Evolutionary conservation across 2,888 invertebrate species (phyloP), one percentile per base, ranked within the genome.

Genomic region (Troides oblongomaculatus): DNA sequence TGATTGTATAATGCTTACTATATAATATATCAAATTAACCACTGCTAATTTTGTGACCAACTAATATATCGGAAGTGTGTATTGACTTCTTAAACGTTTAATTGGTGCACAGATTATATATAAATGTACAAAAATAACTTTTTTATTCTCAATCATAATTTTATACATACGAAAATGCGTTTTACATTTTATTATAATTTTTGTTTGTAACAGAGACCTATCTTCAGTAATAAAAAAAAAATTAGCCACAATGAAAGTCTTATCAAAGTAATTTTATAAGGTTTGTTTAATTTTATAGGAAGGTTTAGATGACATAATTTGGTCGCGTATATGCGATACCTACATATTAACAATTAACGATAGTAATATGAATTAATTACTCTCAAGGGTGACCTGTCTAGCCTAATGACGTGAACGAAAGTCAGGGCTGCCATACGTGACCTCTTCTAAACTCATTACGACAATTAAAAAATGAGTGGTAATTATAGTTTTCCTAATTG

Each of bases 311-410:
- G 53, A 56, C 61, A 36, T 36, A 62, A 62, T 66, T 60, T 50
- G 59, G 17, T 46, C 53, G 25, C 50, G 66, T n/a, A n/a, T 14
- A 61, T 8, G 23, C 25, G 56, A 56, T 56, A 53, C 64, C 30
- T 46, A 39, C 17, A 30, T 69, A 62, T 61, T 58, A 62, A 66
- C 62, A 64, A 62, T 71, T 63, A 68, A 73, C 56, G 68, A 61
- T 21, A 21, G 43, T 57, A 65, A 58, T 70, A 69, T 68, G 66
- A 70, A 68, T 67, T 67, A 73, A 71, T 68, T 50, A 50, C 56
- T 69, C 58, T 62, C 57, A 60, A 69, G 70, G 71, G 66, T 62
- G 46, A 69, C 61, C 61, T 43, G 68, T 62, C 64, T 46, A 61
- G 57, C 56, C 23, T 61, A 60, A 68, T 39, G 58, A 53, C 56